Base-by-base conservation (phyloP, 2,888 invertebrate species). In the Heliothis peltigera region DNA sequence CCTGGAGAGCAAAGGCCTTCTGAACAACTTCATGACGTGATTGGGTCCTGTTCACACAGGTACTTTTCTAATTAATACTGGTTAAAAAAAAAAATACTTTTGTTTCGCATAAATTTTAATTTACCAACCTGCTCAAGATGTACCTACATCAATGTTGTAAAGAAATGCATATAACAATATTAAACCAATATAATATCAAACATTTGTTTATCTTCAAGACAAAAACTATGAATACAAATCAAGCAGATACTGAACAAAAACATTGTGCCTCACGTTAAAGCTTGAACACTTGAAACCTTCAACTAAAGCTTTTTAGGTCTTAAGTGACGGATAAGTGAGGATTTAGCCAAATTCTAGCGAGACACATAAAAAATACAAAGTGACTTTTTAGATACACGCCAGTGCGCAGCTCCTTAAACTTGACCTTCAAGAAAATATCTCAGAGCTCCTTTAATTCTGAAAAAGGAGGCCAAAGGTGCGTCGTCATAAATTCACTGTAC, bases 301-400 rank as follows among this genome's bases (percentile, higher is more conserved):
- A 54, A 64, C 69, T 56, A 73, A 70, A 73, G 73, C 67, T 64
- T 68, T 66, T 74, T 79, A 60, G 68, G 68, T 52, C 57, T 54
- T 77, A 66, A 76, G 71, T 55, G 55, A 53, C 47, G 70, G 80
- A 74, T 79, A 74, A 79, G 70, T 58, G 64, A 57, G 56, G 71
- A 71, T 69, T 71, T 77, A 66, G 47, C 62, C 46, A 79, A 77
- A 77, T 66, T 61, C 68, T 35, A 42, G 46, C 53, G 57, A 66
- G 62, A 67, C 57, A 32, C 21, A 64, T 57, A 68, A 68, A 77
- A 70, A 70, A 71, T 53, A 43, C 67, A 70, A 73, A 66, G 67
- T 64, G 72, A 39, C 47, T 51, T 61, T 70, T 61, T 70, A 55
- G 44, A 49, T 19, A 62, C 42, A 35, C 32, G 44, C 2, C 19